Base-by-base conservation (phyloP, 2,113 vertebrate species). In the Nothoprocta perdicaria region DNA sequence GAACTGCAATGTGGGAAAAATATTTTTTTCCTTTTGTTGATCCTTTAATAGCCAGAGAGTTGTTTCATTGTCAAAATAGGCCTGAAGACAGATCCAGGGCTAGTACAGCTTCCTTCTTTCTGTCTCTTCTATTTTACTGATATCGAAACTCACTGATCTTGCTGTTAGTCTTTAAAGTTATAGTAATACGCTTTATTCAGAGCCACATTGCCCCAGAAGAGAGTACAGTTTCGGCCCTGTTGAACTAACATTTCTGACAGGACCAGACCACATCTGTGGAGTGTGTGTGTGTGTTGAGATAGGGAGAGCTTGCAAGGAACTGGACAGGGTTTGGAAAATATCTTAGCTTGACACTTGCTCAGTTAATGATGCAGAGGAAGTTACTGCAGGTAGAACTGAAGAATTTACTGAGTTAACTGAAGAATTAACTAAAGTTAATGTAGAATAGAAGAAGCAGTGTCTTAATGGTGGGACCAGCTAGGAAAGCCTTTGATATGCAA, bases 361-460 rank as follows among this genome's bases (percentile, higher is more conserved):
- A 16, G 0, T 57, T 48, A 58, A 10, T 26, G 14, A 12, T 72
- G 27, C 50, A 69, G n/a, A 75, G 19, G 16, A 78, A 83, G 73
- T 3, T 4, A 27, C 3, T 50, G n/a, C 8, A 38, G 14, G 16
- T 12, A 68, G 4, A 31, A 41, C 6, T 2, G 4, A 46, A 27
- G 7, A 79, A 46, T n/a, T 60, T 38, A 38, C 35, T 38, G 35
- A 38, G 35, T 38, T 38, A 38, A 6, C 35, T 38, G 35, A 38
- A 38, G 35, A 38, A 38, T 38, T 38, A 38, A 38, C 35, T 38
- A 8, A 38, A 85, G 6, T 5, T 66, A 31, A 63, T 26, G 31
- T 8, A 77, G 24, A 31, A 4, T 7, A 74, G 31, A 86, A 18
- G 21, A 80, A 53, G 17, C 11, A 41, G 23, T 26, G 31, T 3